These are phyloP conservation scores for Fistularia tabacaria DNA, from an alignment of 2,797 vertebrate genomes.

Conservation along the genomic window DNA sequence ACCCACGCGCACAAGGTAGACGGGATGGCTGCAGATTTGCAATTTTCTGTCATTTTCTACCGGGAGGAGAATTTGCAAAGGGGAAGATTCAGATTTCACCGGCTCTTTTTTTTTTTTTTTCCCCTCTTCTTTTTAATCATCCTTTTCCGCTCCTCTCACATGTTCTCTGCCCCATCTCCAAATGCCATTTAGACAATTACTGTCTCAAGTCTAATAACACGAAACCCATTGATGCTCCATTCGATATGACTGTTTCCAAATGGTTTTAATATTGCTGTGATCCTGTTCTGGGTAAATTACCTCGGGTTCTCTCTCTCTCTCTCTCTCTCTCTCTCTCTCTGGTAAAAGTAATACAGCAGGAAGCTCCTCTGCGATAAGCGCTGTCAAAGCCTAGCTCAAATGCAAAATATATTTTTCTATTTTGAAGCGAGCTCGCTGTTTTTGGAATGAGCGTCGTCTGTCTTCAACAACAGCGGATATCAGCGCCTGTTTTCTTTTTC, in stretches of 20 bases:
- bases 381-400: too few species aligned
- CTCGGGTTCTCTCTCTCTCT: not conserved
- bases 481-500: too few species aligned
- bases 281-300: constrained; percentile 23
- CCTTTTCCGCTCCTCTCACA: not conserved
- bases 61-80: constrained; percentile 13
- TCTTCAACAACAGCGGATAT: too few species aligned
- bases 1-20: constrained; percentile 25
- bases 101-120: constrained; percentile 10
- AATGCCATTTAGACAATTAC: constrained; percentile 25
- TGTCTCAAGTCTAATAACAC: constrained; percentile 23
- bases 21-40: constrained; percentile 41
- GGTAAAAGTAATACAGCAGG: too few species aligned
- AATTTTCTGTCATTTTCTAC: constrained; percentile 49
- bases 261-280: constrained; percentile 20
- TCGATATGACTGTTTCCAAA: constrained; percentile 27
- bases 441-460: too few species aligned
- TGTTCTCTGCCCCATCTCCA: constrained; percentile 18
- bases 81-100: constrained; percentile 8
- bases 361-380: too few species aligned
- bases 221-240: constrained; percentile 27
- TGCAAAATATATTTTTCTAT: too few species aligned
- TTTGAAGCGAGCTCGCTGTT: too few species aligned
- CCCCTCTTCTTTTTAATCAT: constrained; percentile 7
- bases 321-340: too few species aligned